These are phyloP conservation scores for Rhinopomastus cyanomelas DNA, from an alignment of 2,113 vertebrate genomes.

Conservation along the genomic window DNA sequence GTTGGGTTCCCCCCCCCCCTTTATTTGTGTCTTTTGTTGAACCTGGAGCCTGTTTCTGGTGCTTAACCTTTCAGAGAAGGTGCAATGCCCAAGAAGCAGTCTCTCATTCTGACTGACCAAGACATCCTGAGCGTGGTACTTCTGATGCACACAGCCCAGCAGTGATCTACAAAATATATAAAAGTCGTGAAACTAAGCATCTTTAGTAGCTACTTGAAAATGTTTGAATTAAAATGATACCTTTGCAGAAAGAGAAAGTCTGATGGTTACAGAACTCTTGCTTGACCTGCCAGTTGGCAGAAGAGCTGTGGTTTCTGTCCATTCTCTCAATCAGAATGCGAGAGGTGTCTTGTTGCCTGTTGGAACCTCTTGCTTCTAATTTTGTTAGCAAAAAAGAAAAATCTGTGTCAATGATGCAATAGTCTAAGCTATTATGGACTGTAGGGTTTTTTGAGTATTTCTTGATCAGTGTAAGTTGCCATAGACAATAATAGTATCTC, in stretches of 20 bases:
- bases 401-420: not conserved
- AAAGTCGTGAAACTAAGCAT: not conserved
- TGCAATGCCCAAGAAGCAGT: not conserved
- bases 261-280: not conserved
- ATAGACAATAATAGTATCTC: not conserved
- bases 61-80: not conserved
- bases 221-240: not conserved
- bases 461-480: not conserved
- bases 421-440: not conserved
- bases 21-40: not conserved
- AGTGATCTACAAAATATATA: not conserved
- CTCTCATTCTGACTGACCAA: not conserved
- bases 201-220: not conserved
- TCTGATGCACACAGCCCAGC: not conserved
- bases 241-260: not conserved
- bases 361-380: not conserved
- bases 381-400: not conserved
- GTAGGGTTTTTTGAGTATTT: not conserved
- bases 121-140: fast-evolving
- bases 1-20: not conserved
- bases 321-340: not conserved
- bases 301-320: not conserved
- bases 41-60: not conserved
- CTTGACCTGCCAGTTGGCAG: slow-evolving; percentile 15
- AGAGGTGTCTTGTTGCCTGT: slow-evolving; percentile 12